A percentile compares a stretch with the other conserved stretches of the same genome.
phyloP scores from a whole-genome alignment of 2,113 vertebrate species.

The Rhodinocichla rosea region DNA sequence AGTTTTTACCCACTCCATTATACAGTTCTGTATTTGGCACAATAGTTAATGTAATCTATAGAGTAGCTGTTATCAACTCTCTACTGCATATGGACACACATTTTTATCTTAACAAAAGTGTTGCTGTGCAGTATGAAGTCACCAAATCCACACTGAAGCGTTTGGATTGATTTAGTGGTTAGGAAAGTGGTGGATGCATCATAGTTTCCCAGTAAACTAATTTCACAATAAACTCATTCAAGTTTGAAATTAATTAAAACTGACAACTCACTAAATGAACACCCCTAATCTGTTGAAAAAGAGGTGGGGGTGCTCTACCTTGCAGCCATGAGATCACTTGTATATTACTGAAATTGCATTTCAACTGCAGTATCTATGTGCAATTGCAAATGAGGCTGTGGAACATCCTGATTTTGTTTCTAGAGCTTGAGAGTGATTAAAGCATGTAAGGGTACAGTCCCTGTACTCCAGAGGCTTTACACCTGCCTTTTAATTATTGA shows the following conservation, averaged over 20 bases:
- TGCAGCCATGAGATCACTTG: not conserved
- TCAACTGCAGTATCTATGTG: not conserved
- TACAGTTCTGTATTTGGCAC: not conserved
- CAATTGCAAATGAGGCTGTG: not conserved
- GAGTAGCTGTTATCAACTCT: not conserved
- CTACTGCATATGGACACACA: not conserved
- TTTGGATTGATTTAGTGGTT: slow-evolving; percentile 23
- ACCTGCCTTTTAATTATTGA: not conserved
- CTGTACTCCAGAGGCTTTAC: not conserved
- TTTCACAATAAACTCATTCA: not conserved
- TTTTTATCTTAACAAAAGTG: not conserved
- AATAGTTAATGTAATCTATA: not conserved
- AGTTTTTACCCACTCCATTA: not conserved
- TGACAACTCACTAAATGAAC: not conserved
- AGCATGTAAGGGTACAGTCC: not conserved
- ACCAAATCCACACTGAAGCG: not conserved
- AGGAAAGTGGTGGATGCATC: not conserved
- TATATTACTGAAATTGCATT: not conserved
- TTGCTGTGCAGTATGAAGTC: not conserved
- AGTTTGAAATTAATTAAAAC: not conserved
- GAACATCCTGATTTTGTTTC: not conserved
- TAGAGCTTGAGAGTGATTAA: not conserved
- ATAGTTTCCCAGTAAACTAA: not conserved
- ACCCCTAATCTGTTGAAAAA: not conserved
- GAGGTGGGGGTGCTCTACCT: not conserved